phyloP scores from a whole-genome alignment of 2,113 vertebrate genomes.

The Callipepla californica region DNA sequence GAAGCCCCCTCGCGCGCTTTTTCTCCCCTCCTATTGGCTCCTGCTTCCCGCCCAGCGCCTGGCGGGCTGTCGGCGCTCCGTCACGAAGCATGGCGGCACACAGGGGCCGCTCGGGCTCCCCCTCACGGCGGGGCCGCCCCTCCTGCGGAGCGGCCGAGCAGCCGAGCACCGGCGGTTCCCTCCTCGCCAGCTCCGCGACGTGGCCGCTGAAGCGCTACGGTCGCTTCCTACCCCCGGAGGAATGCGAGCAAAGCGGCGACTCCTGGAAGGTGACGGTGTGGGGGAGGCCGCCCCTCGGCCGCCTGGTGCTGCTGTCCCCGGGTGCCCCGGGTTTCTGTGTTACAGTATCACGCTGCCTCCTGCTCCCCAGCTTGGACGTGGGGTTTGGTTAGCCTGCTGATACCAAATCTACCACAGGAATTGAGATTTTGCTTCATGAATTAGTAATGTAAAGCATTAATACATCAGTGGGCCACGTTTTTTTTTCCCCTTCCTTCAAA shows the following conservation, averaged over 20 bases:
- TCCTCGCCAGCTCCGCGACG: background rate
- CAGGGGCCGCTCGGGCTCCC: rapidly evolving
- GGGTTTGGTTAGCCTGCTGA: too few species aligned
- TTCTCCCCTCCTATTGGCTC: constrained; percentile 9
- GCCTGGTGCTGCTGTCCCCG: too few species aligned
- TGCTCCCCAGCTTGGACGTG: too few species aligned
- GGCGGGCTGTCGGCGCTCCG: rapidly evolving
- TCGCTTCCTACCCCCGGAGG: constrained; percentile 68
- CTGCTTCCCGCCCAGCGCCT: background rate
- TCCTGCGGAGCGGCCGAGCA: rapidly evolving
- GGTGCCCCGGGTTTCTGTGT: too few species aligned
- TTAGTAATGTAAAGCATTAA: too few species aligned
- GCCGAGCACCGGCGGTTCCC: background rate
- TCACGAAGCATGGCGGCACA: rapidly evolving
- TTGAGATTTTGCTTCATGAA: too few species aligned
- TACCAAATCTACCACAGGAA: too few species aligned
- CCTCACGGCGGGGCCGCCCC: rapidly evolving
- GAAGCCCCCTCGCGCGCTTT: rapidly evolving
- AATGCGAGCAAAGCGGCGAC: background rate
- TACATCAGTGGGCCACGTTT: too few species aligned
- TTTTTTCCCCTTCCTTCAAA: too few species aligned
- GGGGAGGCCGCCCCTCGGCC: too few species aligned
- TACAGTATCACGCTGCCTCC: too few species aligned
- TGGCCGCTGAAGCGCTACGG: constrained; percentile 87
- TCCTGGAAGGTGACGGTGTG: constrained; percentile 82